Percentiles rank a stretch among this genome's conserved stretches.
Evolutionary conservation across 2,888 invertebrate species (phyloP).

Genomic region (Augochlorella aurata): DNA sequence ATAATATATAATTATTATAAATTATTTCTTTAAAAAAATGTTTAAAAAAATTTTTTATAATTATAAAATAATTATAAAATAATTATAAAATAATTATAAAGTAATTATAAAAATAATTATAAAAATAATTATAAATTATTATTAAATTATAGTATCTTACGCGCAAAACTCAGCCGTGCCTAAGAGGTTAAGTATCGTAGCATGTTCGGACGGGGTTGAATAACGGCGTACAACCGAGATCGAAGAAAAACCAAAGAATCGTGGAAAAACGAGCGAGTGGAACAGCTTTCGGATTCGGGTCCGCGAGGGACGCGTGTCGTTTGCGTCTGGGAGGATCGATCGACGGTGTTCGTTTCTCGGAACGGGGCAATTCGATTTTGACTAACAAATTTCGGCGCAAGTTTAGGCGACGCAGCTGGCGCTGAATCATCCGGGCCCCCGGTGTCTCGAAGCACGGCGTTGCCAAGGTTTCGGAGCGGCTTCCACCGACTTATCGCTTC

Average conservation of each 20-base stretch:
- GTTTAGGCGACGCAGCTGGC: conserved; percentile 69
- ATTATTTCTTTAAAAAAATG: no score
- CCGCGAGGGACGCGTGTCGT: not conserved
- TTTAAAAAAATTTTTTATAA: no score
- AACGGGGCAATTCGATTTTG: conserved; percentile 58
- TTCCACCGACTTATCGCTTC: conserved; percentile 64
- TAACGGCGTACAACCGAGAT: no score
- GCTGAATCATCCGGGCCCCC: conserved; percentile 73
- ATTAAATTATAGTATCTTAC: no score
- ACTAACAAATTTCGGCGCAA: conserved; percentile 68
- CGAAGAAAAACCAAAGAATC: not conserved
- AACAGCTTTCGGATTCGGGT: not conserved
- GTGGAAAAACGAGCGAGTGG: not conserved
- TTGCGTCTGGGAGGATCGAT: conserved; percentile 30
- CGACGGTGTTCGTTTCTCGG: conserved; percentile 21
- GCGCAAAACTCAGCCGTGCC: no score
- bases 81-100: no score
- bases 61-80: no score
- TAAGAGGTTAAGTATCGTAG: not conserved
- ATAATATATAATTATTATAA: no score
- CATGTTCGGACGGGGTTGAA: not conserved
- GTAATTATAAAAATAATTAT: no score
- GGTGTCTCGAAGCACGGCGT: conserved; percentile 51
- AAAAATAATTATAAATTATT: no score
- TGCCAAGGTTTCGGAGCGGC: conserved; percentile 65